Percentiles rank a stretch among this genome's conserved stretches.
Evolutionary conservation across 1,140 invertebrate species (phyloP).

Genomic region (Camponotus pennsylvanicus): DNA sequence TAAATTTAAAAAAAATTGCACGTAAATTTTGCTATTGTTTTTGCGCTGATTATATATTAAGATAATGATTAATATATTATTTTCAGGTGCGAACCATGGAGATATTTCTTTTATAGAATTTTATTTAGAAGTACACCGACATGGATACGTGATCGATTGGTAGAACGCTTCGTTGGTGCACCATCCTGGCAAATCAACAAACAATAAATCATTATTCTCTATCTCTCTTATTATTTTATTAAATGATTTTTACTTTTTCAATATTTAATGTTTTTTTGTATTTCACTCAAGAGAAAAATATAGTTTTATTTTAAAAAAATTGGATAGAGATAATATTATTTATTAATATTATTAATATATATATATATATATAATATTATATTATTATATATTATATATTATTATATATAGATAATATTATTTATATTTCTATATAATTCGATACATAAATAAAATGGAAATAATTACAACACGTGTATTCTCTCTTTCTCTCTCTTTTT

Average conservation of each 20-base stretch:
- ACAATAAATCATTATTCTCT: constrained; percentile 1
- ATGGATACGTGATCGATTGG: constrained; percentile 86
- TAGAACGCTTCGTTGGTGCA: constrained; percentile 86
- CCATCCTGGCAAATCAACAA: constrained; percentile 80
- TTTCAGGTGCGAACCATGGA: constrained; percentile 79
- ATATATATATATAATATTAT: too few relatives aligned
- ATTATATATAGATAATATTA: too few relatives aligned
- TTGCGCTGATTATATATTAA: background rate
- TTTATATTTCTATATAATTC: background rate
- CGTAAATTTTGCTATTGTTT: background rate
- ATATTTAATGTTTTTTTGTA: background rate
- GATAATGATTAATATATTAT: background rate
- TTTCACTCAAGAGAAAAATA: background rate
- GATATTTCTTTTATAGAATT: constrained; percentile 86
- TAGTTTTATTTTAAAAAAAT: background rate
- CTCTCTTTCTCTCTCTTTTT: too few relatives aligned
- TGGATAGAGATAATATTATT: too few relatives aligned
- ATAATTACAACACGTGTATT: background rate
- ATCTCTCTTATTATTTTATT: background rate
- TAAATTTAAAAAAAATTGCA: background rate
- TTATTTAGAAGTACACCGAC: constrained; percentile 86
- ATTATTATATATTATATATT: too few relatives aligned
- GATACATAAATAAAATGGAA: background rate
- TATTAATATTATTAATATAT: too few relatives aligned
- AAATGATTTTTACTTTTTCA: constrained; percentile 1